These are phyloP conservation scores for Indri indri DNA, from an alignment of 2,113 vertebrate genomes.

Conservation along the genomic window DNA sequence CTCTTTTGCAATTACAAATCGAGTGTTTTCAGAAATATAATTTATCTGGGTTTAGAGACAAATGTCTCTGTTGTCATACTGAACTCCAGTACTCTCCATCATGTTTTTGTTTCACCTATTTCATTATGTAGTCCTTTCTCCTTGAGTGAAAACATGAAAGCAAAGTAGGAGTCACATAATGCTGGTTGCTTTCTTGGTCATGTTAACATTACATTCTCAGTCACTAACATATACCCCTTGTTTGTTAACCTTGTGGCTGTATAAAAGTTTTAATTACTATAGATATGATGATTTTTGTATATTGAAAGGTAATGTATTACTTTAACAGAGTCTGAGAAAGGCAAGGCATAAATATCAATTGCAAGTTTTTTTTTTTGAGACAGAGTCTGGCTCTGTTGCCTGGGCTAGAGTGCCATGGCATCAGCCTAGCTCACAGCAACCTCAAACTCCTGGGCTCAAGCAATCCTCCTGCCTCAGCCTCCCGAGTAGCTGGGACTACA, in stretches of 20 bases:
- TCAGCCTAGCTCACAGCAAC: no score
- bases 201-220: neutral
- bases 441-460: no score
- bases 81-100: neutral
- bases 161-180: neutral
- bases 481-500: no score
- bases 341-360: neutral
- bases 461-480: no score
- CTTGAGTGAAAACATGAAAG: neutral
- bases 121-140: neutral
- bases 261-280: neutral
- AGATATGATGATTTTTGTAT: neutral
- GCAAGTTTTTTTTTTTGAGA: no score
- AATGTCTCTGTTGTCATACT: neutral
- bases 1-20: neutral
- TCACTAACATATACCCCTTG: neutral
- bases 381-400: no score
- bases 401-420: no score
- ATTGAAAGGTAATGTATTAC: neutral
- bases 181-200: neutral
- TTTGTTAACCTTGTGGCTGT: neutral
- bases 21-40: neutral
- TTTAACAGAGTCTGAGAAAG: slow-evolving; percentile 3
- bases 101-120: neutral
- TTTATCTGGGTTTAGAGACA: neutral